A percentile compares a stretch with the other conserved stretches of the same genome.
These are phyloP conservation scores for Pachyramphus minor DNA, from an alignment of 2,113 vertebrate genomes.

Conservation along the genomic window DNA sequence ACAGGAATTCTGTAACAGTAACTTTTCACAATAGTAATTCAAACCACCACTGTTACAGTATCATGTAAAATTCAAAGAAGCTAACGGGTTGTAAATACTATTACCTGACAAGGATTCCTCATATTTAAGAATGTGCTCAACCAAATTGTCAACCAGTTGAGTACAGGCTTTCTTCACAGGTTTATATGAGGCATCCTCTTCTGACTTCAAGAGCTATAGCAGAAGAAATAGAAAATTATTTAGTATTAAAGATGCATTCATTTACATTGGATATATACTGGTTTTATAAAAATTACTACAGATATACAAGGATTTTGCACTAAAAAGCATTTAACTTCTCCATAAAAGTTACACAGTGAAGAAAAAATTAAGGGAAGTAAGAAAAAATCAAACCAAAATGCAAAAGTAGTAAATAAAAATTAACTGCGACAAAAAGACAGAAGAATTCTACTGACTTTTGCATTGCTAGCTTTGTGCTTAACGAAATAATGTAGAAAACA, in stretches of 20 bases:
- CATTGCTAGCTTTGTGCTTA: neutral
- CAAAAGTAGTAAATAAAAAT: neutral
- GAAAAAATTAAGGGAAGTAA: neutral
- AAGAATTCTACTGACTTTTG: neutral
- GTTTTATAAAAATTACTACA: neutral
- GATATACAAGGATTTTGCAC: neutral
- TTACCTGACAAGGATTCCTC: conserved; percentile 94
- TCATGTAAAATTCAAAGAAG: neutral
- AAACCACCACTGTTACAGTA: neutral
- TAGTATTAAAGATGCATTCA: neutral
- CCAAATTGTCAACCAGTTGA: conserved; percentile 96
- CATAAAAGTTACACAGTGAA: neutral
- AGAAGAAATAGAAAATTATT: neutral
- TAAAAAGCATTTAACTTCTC: neutral
- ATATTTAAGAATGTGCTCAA: conserved; percentile 96
- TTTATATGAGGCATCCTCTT: conserved; percentile 95
- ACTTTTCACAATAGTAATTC: neutral
- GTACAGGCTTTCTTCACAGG: conserved; percentile 96
- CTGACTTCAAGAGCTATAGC: conserved; percentile 89
- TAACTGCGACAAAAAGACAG: neutral
- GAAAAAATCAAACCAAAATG: neutral
- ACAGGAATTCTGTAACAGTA: neutral
- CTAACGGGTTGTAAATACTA: conserved; percentile 7
- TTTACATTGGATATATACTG: neutral
- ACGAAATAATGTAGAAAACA: neutral